phyloP scores from a whole-genome alignment of 2,888 invertebrate species.

The Alloplasta piceator region DNA sequence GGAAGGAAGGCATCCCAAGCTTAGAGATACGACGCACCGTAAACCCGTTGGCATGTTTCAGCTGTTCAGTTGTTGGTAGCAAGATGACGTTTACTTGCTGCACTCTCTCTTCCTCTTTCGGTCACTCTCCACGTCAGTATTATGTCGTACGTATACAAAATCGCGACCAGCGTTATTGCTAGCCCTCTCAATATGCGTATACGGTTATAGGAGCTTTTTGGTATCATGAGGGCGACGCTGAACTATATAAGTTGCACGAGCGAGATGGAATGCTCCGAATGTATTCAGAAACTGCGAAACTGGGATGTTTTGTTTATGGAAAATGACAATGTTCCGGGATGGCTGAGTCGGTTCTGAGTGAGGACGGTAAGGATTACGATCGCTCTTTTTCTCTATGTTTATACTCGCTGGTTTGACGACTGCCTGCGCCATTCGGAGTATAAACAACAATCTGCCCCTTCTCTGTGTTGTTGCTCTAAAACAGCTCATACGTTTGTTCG shows the following conservation, averaged over 20 bases:
- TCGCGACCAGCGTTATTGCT: no score
- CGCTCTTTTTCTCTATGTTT: background rate
- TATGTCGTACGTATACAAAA: background rate
- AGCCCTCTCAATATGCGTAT: no score
- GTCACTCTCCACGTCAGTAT: background rate
- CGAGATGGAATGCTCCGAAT: no score
- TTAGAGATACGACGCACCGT: constrained; percentile 69
- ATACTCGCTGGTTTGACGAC: background rate
- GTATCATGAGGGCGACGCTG: no score
- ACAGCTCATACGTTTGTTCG: background rate
- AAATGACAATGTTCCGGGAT: constrained; percentile 45
- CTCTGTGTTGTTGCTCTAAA: background rate
- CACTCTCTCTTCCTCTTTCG: constrained; percentile 10
- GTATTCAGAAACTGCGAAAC: background rate
- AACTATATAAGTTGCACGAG: no score
- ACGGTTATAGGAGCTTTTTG: no score
- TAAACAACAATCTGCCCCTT: background rate
- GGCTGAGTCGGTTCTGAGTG: constrained; percentile 13
- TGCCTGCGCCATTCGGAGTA: background rate
- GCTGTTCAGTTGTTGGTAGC: constrained; percentile 45
- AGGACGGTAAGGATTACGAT: constrained; percentile 40
- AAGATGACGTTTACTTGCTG: constrained; percentile 13
- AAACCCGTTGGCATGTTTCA: constrained; percentile 65
- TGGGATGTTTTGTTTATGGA: constrained; percentile 48
- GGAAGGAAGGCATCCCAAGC: constrained; percentile 43